Evolutionary conservation across 2,113 vertebrate genomes (phyloP), one percentile per base, ranked within the genome.

Genomic region (Semicossyphus pulcher): DNA sequence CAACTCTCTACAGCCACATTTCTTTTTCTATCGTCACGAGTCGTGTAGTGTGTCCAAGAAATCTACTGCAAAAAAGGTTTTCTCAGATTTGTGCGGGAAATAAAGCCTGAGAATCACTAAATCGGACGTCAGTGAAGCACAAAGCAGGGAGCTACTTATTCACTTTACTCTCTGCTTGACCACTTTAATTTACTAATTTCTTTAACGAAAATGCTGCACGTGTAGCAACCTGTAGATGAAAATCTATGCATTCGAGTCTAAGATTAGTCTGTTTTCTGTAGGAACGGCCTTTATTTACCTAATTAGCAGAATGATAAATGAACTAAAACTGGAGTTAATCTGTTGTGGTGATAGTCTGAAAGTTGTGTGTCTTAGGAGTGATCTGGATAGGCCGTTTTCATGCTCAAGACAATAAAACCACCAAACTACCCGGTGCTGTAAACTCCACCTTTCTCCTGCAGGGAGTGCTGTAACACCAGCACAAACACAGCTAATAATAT

Each of bases 201-300:
- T 16, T 18, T 12, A 53, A 59, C 10, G 28, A 71, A 60, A 62
- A 26, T 74, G 74, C 75, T 87, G 72, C 82, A 75, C 48, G 23
- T 72, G 70, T 88, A 63, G 81, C 72, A 65, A 73, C 37, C 42
- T 77, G 66, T 57, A 53, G 73, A 84, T 74, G 64, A 31, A 80
- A 20, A 64, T 80, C 86, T 90, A 90, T 90, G 90, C 89, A 92
- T 88, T 88, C 31, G 67, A 81, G 83, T 72, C 74, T 11, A 54
- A 79, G 62, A 72, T 47, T 69, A 71, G 47, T 57, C 49, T 69
- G 52, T 74, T 58, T 84, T 42, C 18, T 42, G 16, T 70, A 51
- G 65, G 25, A 59, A 70, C 59, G 47, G 39, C 54, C 39, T 79
- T 83, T 89, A 72, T 69, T 58, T 87, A 85, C 37, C 71, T 34